Conservation (phyloP, 2,797 vertebrate species). For the Tarsius wallacei region DNA sequence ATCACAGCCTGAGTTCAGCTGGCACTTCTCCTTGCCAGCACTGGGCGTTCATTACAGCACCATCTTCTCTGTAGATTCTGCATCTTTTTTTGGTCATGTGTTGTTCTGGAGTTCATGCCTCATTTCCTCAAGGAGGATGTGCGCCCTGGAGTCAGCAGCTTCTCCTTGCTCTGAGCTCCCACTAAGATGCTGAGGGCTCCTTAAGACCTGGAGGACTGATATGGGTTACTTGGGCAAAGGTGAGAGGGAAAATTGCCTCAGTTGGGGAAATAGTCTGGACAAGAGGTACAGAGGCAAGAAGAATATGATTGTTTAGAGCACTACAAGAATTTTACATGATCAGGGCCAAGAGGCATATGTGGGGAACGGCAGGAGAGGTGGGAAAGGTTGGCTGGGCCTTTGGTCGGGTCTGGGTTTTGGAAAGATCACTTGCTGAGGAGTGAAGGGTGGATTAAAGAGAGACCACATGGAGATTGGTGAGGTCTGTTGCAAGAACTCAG, state of each 20-base stretch:
- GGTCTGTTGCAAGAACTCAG: not conserved
- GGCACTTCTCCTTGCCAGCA: fast-evolving
- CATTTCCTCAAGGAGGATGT: not conserved
- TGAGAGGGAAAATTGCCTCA: not conserved
- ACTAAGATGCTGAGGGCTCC: not conserved
- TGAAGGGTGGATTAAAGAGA: too few relatives aligned
- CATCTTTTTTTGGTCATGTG: not conserved
- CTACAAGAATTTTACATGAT: not conserved
- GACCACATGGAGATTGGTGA: not conserved
- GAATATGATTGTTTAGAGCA: not conserved
- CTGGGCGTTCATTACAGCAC: not conserved
- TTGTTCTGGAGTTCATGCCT: fast-evolving
- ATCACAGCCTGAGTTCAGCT: too few relatives aligned
- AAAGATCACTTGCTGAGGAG: not conserved
- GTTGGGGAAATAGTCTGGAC: not conserved
- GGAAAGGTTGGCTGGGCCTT: not conserved
- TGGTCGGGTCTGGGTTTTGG: not conserved
- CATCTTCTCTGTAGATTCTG: not conserved
- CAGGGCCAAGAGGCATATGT: fast-evolving
- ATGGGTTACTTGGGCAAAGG: not conserved
- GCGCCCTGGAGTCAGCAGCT: fast-evolving
- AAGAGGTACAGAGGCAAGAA: not conserved
- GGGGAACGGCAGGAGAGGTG: fast-evolving
- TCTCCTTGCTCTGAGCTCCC: too few relatives aligned
- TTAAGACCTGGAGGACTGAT: not conserved